Evolutionary conservation across 2,797 vertebrate species (phyloP).

Genomic region (Spinus pinus): DNA sequence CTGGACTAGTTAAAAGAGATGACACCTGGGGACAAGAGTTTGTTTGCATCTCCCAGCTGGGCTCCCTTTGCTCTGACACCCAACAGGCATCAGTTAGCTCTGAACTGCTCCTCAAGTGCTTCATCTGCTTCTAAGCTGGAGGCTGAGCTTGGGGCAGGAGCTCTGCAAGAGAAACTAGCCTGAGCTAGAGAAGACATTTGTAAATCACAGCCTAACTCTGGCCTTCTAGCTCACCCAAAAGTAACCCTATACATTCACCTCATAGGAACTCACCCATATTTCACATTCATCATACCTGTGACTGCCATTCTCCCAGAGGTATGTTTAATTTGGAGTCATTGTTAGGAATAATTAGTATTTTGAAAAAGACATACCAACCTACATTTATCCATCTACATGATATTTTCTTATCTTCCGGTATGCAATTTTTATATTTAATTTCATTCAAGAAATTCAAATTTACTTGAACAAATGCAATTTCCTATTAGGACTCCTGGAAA

Average conservation of each 20-base stretch:
- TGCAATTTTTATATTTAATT: neutral
- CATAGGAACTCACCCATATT: neutral
- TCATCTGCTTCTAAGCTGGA: neutral
- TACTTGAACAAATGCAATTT: neutral
- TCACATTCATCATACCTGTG: neutral
- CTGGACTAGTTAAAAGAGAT: neutral
- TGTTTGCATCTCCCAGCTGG: neutral
- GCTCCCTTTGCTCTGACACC: fast-evolving
- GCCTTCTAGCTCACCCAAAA: neutral
- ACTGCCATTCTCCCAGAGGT: neutral
- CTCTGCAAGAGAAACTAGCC: neutral
- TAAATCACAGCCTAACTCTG: neutral
- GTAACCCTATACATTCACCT: fast-evolving
- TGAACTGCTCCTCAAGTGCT: neutral
- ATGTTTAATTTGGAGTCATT: neutral
- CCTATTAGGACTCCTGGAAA: neutral
- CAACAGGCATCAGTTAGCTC: neutral
- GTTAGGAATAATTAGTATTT: neutral
- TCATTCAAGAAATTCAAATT: neutral
- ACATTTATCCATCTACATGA: neutral
- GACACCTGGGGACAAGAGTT: neutral
- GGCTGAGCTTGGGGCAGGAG: neutral
- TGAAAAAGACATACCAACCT: neutral
- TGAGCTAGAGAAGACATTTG: neutral
- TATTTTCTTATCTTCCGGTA: neutral